Evolutionary conservation across 1,140 invertebrate genomes (phyloP).

Genomic region (Hyles vespertilio): DNA sequence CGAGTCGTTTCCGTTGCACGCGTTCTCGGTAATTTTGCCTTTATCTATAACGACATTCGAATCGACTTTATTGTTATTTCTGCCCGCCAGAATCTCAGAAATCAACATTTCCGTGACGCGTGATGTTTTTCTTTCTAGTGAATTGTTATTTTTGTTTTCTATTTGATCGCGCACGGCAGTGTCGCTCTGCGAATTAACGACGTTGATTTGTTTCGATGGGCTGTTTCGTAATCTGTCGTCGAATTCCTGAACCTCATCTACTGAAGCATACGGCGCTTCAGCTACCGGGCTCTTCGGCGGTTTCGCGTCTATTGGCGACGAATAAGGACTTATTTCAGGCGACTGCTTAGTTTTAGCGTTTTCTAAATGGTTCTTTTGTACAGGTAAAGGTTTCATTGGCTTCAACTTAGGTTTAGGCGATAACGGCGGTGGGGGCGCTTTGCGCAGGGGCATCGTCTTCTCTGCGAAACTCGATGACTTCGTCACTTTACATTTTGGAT

Average conservation of each 20-base stretch:
- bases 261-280: constrained; percentile 62
- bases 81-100: constrained; percentile 72
- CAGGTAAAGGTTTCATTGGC: constrained; percentile 63
- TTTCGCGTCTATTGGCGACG: constrained; percentile 62
- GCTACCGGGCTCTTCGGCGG: constrained; percentile 31
- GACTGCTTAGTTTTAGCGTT: constrained; percentile 44
- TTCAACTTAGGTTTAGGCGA: constrained; percentile 73
- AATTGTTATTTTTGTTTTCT: constrained; percentile 56
- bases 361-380: constrained; percentile 25
- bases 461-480: constrained; percentile 74
- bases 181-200: constrained; percentile 30
- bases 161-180: constrained; percentile 30
- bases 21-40: constrained; percentile 50
- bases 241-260: constrained; percentile 58
- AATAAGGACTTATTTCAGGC: constrained; percentile 64
- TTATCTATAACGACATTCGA: constrained; percentile 67
- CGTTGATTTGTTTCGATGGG: constrained; percentile 41
- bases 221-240: constrained; percentile 59
- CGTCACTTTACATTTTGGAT: constrained; percentile 61
- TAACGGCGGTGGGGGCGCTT: constrained; percentile 72
- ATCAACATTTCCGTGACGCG: constrained; percentile 72
- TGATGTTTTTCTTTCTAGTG: constrained; percentile 63
- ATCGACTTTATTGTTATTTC: constrained; percentile 67
- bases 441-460: constrained; percentile 68
- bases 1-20: constrained; percentile 47